These are phyloP conservation scores for Sycophila sp. DNA, from an alignment of 1,140 invertebrate genomes.

Conservation along the genomic window DNA sequence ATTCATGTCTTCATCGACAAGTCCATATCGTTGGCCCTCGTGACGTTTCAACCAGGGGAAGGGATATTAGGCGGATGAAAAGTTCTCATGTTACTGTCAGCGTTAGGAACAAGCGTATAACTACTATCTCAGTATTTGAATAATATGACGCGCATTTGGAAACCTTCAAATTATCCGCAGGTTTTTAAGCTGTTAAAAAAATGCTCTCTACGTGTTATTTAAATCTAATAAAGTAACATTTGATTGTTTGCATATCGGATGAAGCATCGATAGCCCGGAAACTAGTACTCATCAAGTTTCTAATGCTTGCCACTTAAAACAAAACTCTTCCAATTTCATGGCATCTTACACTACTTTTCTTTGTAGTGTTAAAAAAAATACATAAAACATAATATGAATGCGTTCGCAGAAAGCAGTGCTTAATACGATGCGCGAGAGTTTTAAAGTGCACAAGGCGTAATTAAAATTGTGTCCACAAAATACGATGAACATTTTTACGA, in stretches of 20 bases:
- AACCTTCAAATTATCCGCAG: too few relatives aligned
- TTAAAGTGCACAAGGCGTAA: not conserved
- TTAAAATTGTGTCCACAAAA: not conserved
- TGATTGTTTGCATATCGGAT: conserved; percentile 16
- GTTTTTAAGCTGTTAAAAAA: not conserved
- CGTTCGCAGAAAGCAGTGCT: conserved; percentile 5
- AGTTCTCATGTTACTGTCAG: too few relatives aligned
- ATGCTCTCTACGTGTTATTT: conserved; percentile 15
- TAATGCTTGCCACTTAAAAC: conserved; percentile 1
- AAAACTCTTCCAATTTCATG: conserved; percentile 20
- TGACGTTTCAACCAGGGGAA: too few relatives aligned
- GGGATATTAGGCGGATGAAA: too few relatives aligned
- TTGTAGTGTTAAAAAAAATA: not conserved
- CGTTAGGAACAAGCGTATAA: too few relatives aligned
- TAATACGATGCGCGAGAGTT: conserved; percentile 3
- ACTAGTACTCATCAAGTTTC: not conserved
- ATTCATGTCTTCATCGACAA: too few relatives aligned
- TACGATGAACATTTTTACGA: conserved; percentile 21
- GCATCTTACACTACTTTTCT: conserved; percentile 18
- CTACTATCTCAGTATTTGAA: too few relatives aligned
- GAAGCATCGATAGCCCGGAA: not conserved
- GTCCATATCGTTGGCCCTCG: too few relatives aligned
- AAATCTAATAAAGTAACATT: too few relatives aligned
- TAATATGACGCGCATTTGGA: too few relatives aligned
- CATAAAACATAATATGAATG: conserved; percentile 2